Conservation (phyloP, 1,140 invertebrate species). For the Acromyrmex echinatior region DNA sequence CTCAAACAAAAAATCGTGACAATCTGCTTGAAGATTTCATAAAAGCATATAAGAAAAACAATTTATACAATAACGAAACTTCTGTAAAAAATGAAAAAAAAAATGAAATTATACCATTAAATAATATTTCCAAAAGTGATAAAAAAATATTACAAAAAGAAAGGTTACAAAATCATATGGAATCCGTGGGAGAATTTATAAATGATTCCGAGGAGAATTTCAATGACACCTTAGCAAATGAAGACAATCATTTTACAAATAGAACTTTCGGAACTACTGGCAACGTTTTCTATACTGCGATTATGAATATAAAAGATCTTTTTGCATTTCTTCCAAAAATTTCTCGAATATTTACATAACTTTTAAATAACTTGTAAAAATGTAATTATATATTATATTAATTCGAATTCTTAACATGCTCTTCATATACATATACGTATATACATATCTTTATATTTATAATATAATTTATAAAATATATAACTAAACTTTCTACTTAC, state of each 20-base stretch:
- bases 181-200: slow-evolving; percentile 75
- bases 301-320: slow-evolving; percentile 77
- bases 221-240: slow-evolving; percentile 48
- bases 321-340: slow-evolving; percentile 75
- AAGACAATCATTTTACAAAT: slow-evolving; percentile 18
- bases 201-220: slow-evolving; percentile 74
- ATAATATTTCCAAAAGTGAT: slow-evolving; percentile 9
- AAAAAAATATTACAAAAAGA: slow-evolving; percentile 70
- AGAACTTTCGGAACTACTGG: background rate
- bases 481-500: too few species aligned
- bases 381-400: slow-evolving; percentile 2
- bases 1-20: background rate
- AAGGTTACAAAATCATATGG: slow-evolving; percentile 75
- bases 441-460: slow-evolving; percentile 22
- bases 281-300: slow-evolving; percentile 67
- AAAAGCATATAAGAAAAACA: slow-evolving; percentile 18
- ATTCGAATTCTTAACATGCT: background rate
- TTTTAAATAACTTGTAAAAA: slow-evolving; percentile 10
- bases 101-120: slow-evolving; percentile 16
- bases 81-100: background rate
- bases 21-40: slow-evolving; percentile 21
- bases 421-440: too few species aligned
- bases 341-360: slow-evolving; percentile 62
- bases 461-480: slow-evolving; percentile 1
- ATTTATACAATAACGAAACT: slow-evolving; percentile 31